Evolutionary conservation across 2,797 vertebrate genomes (phyloP), one percentile per base, ranked within the genome.

Genomic region (Melanotaenia boesemani): DNA sequence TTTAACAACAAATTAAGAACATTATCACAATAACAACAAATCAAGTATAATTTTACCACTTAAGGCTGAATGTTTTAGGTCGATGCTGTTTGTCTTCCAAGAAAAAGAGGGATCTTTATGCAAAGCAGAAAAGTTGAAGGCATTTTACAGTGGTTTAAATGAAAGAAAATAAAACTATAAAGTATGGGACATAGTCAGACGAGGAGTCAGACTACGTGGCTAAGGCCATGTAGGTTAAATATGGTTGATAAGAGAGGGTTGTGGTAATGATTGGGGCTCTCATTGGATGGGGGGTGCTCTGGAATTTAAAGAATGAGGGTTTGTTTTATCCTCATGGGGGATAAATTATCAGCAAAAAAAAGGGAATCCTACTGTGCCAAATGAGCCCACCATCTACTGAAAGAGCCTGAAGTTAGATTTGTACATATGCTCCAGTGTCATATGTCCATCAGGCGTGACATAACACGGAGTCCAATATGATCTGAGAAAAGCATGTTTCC

Each of bases 301-400:
- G 91, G 91, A 92, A 94, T 93, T 84, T 87, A 70, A 88, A 76
- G 89, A 93, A 93, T 94, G 87, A 87, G 72, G 76, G 80, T 76
- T 87, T 81, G 70, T 85, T 88, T 89, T 89, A 92, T 89, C 85
- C 80, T 80, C 13, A 11, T 34, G 64, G 70, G 82, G 74, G 72
- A 89, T 90, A 81, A 90, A 89, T 90, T 84, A 90, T 89, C 74
- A 78, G 84, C 82, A 83, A 84, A 73, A 30, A 30, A 68, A 76
- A 72, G 36, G 67, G 65, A 86, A 75, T 68, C 82, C 81, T 79
- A 68, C 61, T 61, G 74, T 66, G 67, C 37, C 50, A 61, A 44
- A 80, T 75, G 18, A 52, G 28, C 57, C 65, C 55, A 58, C 62
- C 63, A 68, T 70, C 56, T 71, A 32, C 39, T 20, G 24, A 9